Conservation (phyloP, 2,797 vertebrate genomes). For the Octomys mimax region DNA sequence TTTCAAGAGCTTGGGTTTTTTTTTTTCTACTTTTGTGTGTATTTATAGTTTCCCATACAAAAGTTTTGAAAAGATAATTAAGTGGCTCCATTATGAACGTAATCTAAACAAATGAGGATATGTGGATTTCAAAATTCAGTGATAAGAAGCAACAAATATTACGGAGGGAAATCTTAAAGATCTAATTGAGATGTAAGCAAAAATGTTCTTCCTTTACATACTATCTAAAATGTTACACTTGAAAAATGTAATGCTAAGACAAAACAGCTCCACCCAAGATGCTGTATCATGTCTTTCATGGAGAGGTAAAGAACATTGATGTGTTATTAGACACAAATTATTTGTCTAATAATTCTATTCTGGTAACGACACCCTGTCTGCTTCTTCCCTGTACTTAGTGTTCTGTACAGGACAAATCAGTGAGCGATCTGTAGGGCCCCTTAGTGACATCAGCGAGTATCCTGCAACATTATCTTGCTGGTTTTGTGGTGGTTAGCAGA, state of each 20-base stretch:
- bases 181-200: conserved; percentile 21
- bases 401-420: background rate
- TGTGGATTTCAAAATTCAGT: background rate
- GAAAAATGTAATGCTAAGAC: conserved; percentile 14
- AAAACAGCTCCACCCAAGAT: conserved; percentile 20
- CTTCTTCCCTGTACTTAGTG: conserved; percentile 12
- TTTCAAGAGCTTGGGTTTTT: background rate
- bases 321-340: background rate
- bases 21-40: background rate
- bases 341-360: background rate
- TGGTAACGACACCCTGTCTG: background rate
- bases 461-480: background rate
- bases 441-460: background rate
- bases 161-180: background rate
- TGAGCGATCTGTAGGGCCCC: background rate
- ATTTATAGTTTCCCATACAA: conserved; percentile 37
- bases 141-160: conserved; percentile 23
- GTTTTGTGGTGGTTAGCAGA: background rate
- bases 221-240: conserved; percentile 24
- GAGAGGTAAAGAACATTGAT: background rate
- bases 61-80: conserved; percentile 8
- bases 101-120: conserved; percentile 19
- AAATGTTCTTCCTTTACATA: background rate
- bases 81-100: background rate
- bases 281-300: background rate